Conservation (phyloP, 2,888 invertebrate species). For the Coremacera marginata region DNA sequence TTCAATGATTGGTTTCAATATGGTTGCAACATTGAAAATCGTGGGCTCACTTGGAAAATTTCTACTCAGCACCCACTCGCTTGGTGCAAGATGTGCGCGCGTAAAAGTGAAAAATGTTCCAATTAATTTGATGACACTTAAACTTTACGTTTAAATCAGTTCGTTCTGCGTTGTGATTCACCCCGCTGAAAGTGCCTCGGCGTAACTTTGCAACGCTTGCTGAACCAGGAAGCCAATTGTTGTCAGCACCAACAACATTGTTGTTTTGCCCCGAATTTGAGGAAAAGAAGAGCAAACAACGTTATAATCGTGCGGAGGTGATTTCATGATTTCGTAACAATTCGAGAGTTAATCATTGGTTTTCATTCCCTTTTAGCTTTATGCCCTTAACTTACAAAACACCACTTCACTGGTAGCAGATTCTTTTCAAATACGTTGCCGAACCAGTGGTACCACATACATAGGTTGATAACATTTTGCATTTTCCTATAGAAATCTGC, state of each 20-base stretch:
- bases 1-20: no score
- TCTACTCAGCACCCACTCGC: no score
- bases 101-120: constrained; percentile 68
- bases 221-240: constrained; percentile 28
- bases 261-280: constrained; percentile 11
- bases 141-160: constrained; percentile 32
- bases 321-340: constrained; percentile 65
- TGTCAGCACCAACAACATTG: not conserved
- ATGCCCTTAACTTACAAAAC: no score
- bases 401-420: no score
- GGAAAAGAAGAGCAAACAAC: constrained; percentile 21
- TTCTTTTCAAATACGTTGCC: not conserved
- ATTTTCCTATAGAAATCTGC: no score
- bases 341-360: constrained; percentile 65
- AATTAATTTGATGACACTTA: constrained; percentile 60
- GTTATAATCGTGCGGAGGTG: constrained; percentile 54
- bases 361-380: not conserved
- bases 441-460: no score
- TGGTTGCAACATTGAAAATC: no score
- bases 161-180: constrained; percentile 3
- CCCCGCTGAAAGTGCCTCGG: not conserved
- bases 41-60: no score
- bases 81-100: constrained; percentile 55
- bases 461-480: no score
- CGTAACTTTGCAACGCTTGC: not conserved